Conservation (phyloP, 2,888 invertebrate genomes). For the Gryllus longicercus region DNA sequence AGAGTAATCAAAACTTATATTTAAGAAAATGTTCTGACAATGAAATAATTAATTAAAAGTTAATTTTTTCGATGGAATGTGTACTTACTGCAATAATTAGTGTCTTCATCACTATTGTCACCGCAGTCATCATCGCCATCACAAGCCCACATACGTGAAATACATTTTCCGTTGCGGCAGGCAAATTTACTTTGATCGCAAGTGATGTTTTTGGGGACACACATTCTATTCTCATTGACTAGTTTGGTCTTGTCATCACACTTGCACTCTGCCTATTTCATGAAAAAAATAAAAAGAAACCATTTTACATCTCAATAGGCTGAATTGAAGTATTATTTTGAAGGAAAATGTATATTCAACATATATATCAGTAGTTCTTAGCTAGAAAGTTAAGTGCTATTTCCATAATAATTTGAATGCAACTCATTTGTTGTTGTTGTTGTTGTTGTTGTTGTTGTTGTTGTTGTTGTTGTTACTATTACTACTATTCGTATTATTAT, state of each 20-base stretch:
- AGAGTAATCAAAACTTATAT: neutral
- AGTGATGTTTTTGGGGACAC: constrained; percentile 80
- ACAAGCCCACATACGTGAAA: constrained; percentile 91
- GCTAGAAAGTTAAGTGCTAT: too few species aligned
- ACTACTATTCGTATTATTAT: too few species aligned
- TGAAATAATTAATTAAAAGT: neutral
- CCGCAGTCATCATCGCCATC: constrained; percentile 93
- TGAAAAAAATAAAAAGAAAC: neutral
- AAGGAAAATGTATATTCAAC: too few species aligned
- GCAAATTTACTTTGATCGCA: constrained; percentile 87
- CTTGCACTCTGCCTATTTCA: constrained; percentile 71
- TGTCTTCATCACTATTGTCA: constrained; percentile 83
- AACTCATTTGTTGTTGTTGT: too few species aligned
- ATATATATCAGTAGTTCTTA: too few species aligned
- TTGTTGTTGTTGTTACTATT: too few species aligned
- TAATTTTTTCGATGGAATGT: neutral
- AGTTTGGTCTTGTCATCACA: constrained; percentile 83
- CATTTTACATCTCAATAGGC: too few species aligned
- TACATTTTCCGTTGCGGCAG: constrained; percentile 89
- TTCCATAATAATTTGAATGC: too few species aligned
- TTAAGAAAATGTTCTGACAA: neutral
- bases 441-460: too few species aligned
- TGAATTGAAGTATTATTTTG: too few species aligned
- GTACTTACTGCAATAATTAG: constrained; percentile 72
- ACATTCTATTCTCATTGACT: constrained; percentile 92